A percentile compares a stretch with the other conserved stretches of the same genome.
Evolutionary conservation across 2,888 invertebrate species (phyloP).

Genomic region (Pseudococcus longispinus): DNA sequence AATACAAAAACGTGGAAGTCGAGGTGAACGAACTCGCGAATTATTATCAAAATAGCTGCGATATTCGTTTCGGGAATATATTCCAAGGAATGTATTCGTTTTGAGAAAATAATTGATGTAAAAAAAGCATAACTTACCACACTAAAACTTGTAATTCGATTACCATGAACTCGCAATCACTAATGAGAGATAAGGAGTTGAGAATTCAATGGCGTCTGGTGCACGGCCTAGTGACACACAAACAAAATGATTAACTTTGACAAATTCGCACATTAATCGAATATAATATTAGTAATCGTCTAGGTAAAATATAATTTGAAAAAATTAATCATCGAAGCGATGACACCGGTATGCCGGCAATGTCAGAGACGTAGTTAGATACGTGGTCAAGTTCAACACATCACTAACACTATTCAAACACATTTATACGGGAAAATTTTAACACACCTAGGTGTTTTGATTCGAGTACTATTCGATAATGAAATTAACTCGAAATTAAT

Average conservation of each 20-base stretch:
- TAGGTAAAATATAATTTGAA: background rate
- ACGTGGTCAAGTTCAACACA: constrained; percentile 35
- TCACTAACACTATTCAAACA: constrained; percentile 24
- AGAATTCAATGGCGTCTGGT: constrained; percentile 43
- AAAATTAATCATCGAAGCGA: background rate
- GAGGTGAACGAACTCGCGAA: constrained; percentile 20
- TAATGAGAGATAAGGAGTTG: constrained; percentile 5
- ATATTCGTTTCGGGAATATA: background rate
- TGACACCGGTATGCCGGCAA: constrained; percentile 37
- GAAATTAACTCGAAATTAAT: background rate
- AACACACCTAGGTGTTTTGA: background rate
- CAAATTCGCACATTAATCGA: background rate
- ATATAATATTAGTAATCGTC: background rate
- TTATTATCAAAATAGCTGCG: background rate
- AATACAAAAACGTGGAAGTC: constrained; percentile 10
- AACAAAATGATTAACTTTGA: background rate
- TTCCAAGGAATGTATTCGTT: background rate
- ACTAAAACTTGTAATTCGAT: constrained; percentile 2
- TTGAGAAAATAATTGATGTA: background rate
- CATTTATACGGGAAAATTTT: background rate
- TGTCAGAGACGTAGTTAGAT: constrained; percentile 9
- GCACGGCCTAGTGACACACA: constrained; percentile 40
- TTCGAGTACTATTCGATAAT: background rate
- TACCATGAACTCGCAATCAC: constrained; percentile 23
- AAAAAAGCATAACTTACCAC: background rate